Base-by-base conservation (phyloP, 92 coral and sea anemone genomes). In the Paragorgia papillata region DNA sequence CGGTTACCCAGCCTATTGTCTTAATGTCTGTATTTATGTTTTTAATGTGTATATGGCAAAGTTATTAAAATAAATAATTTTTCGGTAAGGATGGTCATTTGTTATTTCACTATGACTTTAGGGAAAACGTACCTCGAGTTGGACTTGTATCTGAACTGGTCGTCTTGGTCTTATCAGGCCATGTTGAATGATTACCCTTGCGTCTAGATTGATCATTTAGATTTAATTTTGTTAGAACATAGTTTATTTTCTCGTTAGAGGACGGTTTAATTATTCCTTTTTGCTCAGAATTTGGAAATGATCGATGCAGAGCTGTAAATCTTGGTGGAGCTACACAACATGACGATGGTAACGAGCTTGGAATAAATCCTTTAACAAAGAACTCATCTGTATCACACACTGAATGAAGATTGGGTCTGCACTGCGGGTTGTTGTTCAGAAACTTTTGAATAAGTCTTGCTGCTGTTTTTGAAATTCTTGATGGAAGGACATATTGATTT, bases 401-500 rank as follows among this genome's bases (percentile, higher is more conserved):
- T 4, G 90, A 79, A 12, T 84, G 82, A 20, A 95, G 88, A 10
- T 84, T 76, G 0, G 99, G 99, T 39, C 99, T 91, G 70, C 85
- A 79, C 17, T 77, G 70, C 2, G 99, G 97, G 62, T 90, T 88
- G 22, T 91, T 88, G 48, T 90, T 92, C 4, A 95, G 85, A 82
- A 95, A 76, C 80, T 79, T 79, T 43, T 87, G 91, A 58, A 95
- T 90, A 54, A 95, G 87, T 58, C 62, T 87, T 20, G 95, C 97
- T 2, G 99, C 96, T 40, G 87, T 59, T 29, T 85, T 84, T 6
- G 99, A 95, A 20, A 95, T 80, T 73, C 99, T 65, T 0, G 97
- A 80, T 6, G 99, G 99, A 60, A 95, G 90, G 39, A 84, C 84
- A 66, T 90, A 95, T 12, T 90, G 97, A 73, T 95, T 95, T 58